Conservation (phyloP, 2,888 invertebrate genomes). For the Drosophila pullipes region DNA sequence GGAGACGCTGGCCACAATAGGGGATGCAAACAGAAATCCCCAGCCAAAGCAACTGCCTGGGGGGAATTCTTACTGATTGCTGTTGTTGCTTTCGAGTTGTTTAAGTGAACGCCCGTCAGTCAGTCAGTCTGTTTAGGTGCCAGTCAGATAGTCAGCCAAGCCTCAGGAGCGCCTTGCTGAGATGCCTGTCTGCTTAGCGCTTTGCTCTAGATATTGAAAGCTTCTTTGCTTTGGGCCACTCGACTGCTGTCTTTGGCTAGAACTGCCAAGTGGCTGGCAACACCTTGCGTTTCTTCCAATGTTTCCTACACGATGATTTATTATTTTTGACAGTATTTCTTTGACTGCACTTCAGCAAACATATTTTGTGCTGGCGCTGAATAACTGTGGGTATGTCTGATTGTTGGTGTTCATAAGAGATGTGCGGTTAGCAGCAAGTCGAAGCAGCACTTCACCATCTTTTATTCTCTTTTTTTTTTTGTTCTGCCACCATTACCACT, state of each 20-base stretch:
- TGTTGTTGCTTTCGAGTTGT: constrained; percentile 32
- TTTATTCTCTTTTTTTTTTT: constrained; percentile 47
- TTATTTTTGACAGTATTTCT: constrained; percentile 69
- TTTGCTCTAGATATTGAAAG: constrained; percentile 66
- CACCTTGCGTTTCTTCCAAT: constrained; percentile 46
- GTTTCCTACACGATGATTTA: constrained; percentile 66
- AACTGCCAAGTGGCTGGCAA: constrained; percentile 24
- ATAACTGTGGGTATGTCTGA: neutral
- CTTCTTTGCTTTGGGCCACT: constrained; percentile 46
- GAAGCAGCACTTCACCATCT: constrained; percentile 47
- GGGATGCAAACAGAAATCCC: constrained; percentile 21
- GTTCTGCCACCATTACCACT: constrained; percentile 31
- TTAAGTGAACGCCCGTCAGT: constrained; percentile 21
- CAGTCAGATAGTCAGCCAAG: constrained; percentile 51
- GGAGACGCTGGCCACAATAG: constrained; percentile 37
- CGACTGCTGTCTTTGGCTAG: constrained; percentile 31
- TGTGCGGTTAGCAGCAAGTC: constrained; percentile 40
- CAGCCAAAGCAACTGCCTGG: constrained; percentile 15
- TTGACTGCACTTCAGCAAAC: constrained; percentile 25
- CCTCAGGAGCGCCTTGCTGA: constrained; percentile 40
- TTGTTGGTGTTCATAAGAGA: constrained; percentile 10
- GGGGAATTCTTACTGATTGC: constrained; percentile 17
- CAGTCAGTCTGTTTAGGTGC: constrained; percentile 10
- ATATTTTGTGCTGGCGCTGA: neutral
- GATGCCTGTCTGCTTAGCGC: constrained; percentile 56